Percentiles rank a stretch among this genome's conserved stretches.
Evolutionary conservation across 1,140 invertebrate species (phyloP).

Genomic region (Meteorus sp.): DNA sequence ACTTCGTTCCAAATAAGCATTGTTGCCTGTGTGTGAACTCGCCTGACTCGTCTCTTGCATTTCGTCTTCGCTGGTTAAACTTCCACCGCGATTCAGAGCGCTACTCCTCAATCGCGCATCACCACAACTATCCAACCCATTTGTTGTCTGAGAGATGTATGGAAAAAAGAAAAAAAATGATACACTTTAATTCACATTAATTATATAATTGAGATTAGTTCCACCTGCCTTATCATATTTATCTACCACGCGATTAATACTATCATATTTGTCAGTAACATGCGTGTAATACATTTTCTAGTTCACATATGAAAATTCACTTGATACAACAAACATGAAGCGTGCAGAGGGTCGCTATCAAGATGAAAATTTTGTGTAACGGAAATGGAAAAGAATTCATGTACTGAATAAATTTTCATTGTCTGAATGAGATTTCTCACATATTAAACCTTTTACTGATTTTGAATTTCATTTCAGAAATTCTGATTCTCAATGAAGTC

Average conservation of each 20-base stretch:
- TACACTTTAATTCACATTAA: no score
- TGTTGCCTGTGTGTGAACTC: constrained; percentile 47
- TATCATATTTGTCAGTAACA: background rate
- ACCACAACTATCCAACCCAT: constrained; percentile 46
- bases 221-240: no score
- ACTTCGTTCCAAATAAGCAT: constrained; percentile 47
- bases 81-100: constrained; percentile 41
- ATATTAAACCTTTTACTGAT: no score
- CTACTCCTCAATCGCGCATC: constrained; percentile 46
- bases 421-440: background rate
- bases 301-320: background rate
- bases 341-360: constrained; percentile 26
- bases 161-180: constrained; percentile 1
- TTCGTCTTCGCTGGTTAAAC: constrained; percentile 54
- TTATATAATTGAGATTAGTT: no score
- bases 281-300: background rate
- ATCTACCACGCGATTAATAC: background rate
- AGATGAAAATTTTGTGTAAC: constrained; percentile 5
- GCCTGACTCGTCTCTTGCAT: constrained; percentile 52
- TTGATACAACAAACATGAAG: constrained; percentile 1
- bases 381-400: background rate
- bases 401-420: background rate
- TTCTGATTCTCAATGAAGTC: no score
- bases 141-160: constrained; percentile 39
- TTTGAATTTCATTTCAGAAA: no score